These are phyloP conservation scores for Meriones psammophilus DNA, from an alignment of 2,797 vertebrate genomes.

Conservation along the genomic window DNA sequence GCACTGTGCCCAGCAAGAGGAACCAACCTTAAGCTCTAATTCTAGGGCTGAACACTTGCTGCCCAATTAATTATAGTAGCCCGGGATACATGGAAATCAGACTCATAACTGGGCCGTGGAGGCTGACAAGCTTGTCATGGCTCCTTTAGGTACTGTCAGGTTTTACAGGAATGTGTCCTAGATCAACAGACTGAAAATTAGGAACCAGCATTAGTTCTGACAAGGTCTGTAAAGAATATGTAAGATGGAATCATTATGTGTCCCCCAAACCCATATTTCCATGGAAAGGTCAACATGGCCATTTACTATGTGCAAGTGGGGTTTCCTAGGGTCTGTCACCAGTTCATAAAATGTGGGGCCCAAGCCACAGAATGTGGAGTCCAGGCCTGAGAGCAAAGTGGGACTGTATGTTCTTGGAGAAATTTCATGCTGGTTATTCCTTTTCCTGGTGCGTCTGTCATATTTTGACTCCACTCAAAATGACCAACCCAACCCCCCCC, in stretches of 20 bases:
- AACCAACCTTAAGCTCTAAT: neutral
- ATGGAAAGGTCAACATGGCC: slow-evolving; percentile 81
- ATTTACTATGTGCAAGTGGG: slow-evolving; percentile 69
- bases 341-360: neutral
- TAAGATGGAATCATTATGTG: slow-evolving; percentile 62
- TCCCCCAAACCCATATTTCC: slow-evolving; percentile 84
- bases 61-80: neutral
- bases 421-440: neutral
- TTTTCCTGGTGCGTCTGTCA: too few relatives aligned
- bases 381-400: neutral
- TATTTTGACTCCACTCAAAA: neutral
- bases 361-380: too few relatives aligned
- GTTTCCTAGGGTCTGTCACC: slow-evolving; percentile 63
- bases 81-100: neutral
- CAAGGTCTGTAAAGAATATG: neutral
- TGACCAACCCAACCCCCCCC: neutral
- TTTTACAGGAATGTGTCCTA: slow-evolving; percentile 55
- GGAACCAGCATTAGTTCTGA: slow-evolving; percentile 56
- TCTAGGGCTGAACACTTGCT: neutral
- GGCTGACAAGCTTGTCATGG: neutral
- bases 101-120: neutral
- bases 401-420: neutral
- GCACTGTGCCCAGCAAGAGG: too few relatives aligned
- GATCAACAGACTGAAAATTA: slow-evolving; percentile 78
- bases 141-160: slow-evolving; percentile 5